A percentile compares a stretch with the other conserved stretches of the same genome.
Conservation (phyloP, 2,888 invertebrate genomes). For the Cyclophora albipunctata region DNA sequence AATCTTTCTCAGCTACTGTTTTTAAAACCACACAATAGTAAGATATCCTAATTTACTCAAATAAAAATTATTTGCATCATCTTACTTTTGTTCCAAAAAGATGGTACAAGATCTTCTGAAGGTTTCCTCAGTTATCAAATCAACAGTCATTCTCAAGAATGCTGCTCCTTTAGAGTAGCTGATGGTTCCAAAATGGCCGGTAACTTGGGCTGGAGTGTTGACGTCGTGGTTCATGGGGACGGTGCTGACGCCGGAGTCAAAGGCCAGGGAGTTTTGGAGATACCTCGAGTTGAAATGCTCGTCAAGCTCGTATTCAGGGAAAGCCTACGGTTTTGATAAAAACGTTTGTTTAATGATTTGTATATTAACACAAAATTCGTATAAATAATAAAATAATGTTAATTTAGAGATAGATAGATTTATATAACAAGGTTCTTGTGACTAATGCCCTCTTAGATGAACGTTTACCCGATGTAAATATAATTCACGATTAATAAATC, state of each 20-base stretch:
- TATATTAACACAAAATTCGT: neutral
- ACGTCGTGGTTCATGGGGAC: conserved; percentile 78
- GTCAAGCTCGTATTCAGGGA: conserved; percentile 77
- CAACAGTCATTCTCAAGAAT: conserved; percentile 55
- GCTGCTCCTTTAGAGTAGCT: conserved; percentile 80
- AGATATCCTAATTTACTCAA: too few relatives aligned
- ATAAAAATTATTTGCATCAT: too few relatives aligned
- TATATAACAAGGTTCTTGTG: too few relatives aligned
- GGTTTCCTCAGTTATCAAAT: conserved; percentile 50
- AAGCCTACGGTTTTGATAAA: conserved; percentile 54
- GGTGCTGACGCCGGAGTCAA: conserved; percentile 48
- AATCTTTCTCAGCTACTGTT: too few relatives aligned
- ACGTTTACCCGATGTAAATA: too few relatives aligned
- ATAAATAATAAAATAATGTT: conserved; percentile 9
- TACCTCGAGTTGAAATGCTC: conserved; percentile 84
- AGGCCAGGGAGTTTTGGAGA: conserved; percentile 76
- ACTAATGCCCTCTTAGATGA: too few relatives aligned
- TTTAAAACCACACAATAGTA: too few relatives aligned
- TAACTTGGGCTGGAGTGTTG: conserved; percentile 76
- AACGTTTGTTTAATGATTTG: too few relatives aligned
- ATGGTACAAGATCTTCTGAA: conserved; percentile 42
- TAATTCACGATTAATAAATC: too few relatives aligned
- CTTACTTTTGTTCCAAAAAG: conserved; percentile 70
- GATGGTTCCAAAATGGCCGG: conserved; percentile 79
- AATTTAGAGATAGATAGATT: neutral